Conservation (phyloP, 2,113 vertebrate species). For the Hypomesus transpacificus region DNA sequence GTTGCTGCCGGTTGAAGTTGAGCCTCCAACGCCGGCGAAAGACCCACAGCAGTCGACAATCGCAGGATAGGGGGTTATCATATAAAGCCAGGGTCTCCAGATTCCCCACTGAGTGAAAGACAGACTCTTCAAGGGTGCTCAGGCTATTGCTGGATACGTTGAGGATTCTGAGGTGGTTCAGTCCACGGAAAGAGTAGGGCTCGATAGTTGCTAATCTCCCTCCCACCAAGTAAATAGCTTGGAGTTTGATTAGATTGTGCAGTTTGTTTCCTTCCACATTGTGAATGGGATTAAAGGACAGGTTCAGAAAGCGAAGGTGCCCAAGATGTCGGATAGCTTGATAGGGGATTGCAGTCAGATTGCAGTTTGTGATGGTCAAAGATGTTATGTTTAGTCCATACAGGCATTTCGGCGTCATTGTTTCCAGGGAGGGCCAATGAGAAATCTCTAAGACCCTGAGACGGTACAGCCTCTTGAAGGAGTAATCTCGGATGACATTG, state of each 20-base stretch:
- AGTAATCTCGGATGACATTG: constrained; percentile 89
- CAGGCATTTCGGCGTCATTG: constrained; percentile 91
- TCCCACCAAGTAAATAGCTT: constrained; percentile 92
- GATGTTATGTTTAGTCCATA: constrained; percentile 95
- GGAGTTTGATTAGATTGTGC: constrained; percentile 88
- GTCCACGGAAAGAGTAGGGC: constrained; percentile 91
- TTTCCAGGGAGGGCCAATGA: constrained; percentile 90
- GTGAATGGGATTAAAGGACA: constrained; percentile 94
- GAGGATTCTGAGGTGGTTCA: constrained; percentile 91
- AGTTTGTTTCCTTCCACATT: constrained; percentile 91
- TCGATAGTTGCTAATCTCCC: constrained; percentile 85
- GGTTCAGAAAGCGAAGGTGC: constrained; percentile 91
- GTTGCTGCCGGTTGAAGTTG: constrained; percentile 94
- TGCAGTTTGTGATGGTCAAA: constrained; percentile 90
- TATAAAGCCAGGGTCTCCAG: constrained; percentile 94
- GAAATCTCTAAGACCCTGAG: constrained; percentile 91
- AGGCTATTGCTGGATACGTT: constrained; percentile 92
- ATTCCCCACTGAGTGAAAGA: constrained; percentile 96
- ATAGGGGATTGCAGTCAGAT: constrained; percentile 87
- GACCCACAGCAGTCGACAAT: constrained; percentile 96
- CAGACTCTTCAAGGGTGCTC: constrained; percentile 90
- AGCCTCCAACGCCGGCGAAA: constrained; percentile 94
- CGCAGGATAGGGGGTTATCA: constrained; percentile 92
- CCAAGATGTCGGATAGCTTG: constrained; percentile 91
- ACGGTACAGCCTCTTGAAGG: constrained; percentile 91